These are phyloP conservation scores for Mus spicilegus DNA, from an alignment of 2,113 vertebrate genomes.

Conservation along the genomic window DNA sequence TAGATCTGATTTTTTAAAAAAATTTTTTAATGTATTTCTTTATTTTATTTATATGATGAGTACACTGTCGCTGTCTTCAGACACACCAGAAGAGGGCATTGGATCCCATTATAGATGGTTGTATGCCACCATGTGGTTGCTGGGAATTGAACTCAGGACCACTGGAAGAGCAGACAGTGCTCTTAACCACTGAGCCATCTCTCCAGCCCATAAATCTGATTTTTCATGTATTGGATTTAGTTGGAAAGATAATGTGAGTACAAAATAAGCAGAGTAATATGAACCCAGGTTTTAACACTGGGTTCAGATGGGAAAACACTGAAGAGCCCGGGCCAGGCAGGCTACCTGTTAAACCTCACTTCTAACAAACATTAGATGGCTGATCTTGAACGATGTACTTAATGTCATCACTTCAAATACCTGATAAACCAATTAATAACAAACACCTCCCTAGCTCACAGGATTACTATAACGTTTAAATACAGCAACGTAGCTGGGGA, in stretches of 20 bases:
- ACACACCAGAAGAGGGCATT: too few relatives aligned
- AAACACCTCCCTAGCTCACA: background rate
- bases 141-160: too few relatives aligned
- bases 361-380: background rate
- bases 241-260: conserved; percentile 47
- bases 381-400: background rate
- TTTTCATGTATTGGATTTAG: conserved; percentile 38
- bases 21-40: too few relatives aligned
- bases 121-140: too few relatives aligned
- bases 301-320: background rate
- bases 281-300: background rate
- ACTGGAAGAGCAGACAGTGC: too few relatives aligned
- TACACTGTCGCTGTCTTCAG: too few relatives aligned
- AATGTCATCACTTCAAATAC: background rate
- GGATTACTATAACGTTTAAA: background rate
- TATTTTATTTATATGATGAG: too few relatives aligned
- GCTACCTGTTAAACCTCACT: background rate
- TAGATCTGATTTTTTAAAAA: conserved; percentile 19
- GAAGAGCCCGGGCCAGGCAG: background rate
- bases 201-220: background rate
- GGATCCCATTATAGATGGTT: too few relatives aligned
- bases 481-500: background rate
- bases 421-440: background rate
- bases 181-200: too few relatives aligned
- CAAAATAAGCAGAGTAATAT: conserved; percentile 8